These are phyloP conservation scores for Laspeyria flexula DNA, from an alignment of 2,888 invertebrate genomes.

Conservation along the genomic window DNA sequence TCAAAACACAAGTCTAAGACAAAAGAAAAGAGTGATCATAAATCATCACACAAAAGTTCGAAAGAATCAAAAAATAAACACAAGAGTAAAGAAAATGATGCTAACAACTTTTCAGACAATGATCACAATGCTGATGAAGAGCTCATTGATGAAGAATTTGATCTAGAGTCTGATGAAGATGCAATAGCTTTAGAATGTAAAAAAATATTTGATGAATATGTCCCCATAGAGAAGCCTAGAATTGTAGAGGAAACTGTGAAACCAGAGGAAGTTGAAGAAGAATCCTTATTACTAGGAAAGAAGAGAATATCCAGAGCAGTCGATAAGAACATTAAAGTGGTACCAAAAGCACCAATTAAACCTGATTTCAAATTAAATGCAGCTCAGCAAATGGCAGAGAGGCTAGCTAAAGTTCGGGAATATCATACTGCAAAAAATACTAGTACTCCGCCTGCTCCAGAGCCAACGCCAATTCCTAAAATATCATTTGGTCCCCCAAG, in stretches of 20 bases:
- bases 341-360: conserved; percentile 68
- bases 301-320: conserved; percentile 91
- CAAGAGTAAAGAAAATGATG: conserved; percentile 47
- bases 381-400: conserved; percentile 82
- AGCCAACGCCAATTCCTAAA: conserved; percentile 55
- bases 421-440: conserved; percentile 70
- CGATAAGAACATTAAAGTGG: conserved; percentile 76
- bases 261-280: conserved; percentile 58
- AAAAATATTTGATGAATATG: conserved; percentile 94
- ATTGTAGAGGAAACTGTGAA: conserved; percentile 53
- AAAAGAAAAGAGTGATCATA: conserved; percentile 48
- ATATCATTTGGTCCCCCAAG: conserved; percentile 57
- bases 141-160: conserved; percentile 56
- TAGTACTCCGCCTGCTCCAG: conserved; percentile 47
- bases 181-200: conserved; percentile 93
- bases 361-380: conserved; percentile 85
- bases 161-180: conserved; percentile 87
- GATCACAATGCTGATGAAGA: conserved; percentile 47
- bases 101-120: conserved; percentile 55
- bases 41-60: conserved; percentile 59
- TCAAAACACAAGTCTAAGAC: conserved; percentile 51
- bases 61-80: conserved; percentile 59
- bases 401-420: conserved; percentile 81
- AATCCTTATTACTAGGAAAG: conserved; percentile 81
- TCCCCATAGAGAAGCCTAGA: conserved; percentile 72